These are phyloP conservation scores for Motacilla alba DNA, from an alignment of 2,113 vertebrate genomes.

Conservation along the genomic window DNA sequence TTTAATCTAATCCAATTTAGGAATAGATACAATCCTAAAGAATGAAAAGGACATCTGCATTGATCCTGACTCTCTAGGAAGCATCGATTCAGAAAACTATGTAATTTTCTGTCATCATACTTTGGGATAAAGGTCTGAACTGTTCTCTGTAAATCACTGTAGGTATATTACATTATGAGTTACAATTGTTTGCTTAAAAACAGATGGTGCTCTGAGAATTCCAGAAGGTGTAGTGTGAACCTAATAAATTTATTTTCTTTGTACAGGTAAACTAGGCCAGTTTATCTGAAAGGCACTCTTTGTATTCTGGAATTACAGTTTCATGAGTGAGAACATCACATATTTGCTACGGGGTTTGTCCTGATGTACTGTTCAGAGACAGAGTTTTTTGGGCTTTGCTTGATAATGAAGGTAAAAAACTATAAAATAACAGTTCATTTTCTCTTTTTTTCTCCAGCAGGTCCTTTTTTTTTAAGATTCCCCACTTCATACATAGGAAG, in stretches of 20 bases:
- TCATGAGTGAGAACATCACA: neutral
- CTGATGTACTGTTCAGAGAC: neutral
- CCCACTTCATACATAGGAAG: neutral
- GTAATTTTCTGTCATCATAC: neutral
- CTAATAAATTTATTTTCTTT: neutral
- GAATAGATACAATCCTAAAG: neutral
- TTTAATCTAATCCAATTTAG: conserved; percentile 1
- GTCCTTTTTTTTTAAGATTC: neutral
- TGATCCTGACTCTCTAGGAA: conserved; percentile 20
- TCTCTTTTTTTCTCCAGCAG: neutral
- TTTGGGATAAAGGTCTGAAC: conserved; percentile 6
- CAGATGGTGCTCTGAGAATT: neutral
- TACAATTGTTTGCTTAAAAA: conserved; percentile 30
- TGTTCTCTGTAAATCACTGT: neutral
- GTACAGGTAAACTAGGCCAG: neutral
- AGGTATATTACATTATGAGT: neutral
- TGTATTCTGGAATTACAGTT: neutral
- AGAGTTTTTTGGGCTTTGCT: neutral
- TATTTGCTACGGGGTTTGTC: neutral
- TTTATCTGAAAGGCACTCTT: neutral
- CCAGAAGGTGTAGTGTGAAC: neutral
- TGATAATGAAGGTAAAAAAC: neutral
- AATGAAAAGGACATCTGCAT: conserved; percentile 15
- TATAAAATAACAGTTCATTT: neutral
- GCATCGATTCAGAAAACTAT: neutral